Percentiles rank a stretch among this genome's conserved stretches.
Conservation (phyloP, 2,888 invertebrate species). For the Tupiocoris notatus region DNA sequence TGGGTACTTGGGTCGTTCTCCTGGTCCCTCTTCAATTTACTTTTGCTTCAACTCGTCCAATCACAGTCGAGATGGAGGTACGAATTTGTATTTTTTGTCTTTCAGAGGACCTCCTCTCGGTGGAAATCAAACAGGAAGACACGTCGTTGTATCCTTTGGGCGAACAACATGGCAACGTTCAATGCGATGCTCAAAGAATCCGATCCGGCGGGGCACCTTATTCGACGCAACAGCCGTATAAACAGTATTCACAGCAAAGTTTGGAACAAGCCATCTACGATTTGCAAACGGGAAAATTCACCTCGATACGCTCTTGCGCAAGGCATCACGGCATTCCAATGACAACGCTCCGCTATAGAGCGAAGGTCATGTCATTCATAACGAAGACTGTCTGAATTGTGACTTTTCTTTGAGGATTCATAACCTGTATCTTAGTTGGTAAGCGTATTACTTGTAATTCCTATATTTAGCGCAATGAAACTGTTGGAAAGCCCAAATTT, state of each 20-base stretch:
- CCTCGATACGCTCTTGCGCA: slow-evolving; percentile 49
- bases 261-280: slow-evolving; percentile 49
- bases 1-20: no score
- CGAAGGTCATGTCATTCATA: slow-evolving; percentile 46
- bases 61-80: no score
- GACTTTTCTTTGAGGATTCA: no score
- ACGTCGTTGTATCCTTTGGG: neutral
- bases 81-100: neutral
- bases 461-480: no score
- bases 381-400: slow-evolving; percentile 25
- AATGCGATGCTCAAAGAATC: neutral
- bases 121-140: neutral
- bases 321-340: slow-evolving; percentile 49
- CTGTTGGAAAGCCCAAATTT: no score
- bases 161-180: neutral
- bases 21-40: no score
- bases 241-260: slow-evolving; percentile 48
- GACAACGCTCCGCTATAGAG: slow-evolving; percentile 50
- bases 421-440: no score
- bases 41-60: no score
- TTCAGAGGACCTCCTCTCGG: neutral
- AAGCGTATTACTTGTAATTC: no score
- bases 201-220: neutral
- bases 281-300: slow-evolving; percentile 48
- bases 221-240: slow-evolving; percentile 42